Conservation (phyloP, 2,113 vertebrate genomes). For the Eolophus roseicapilla region DNA sequence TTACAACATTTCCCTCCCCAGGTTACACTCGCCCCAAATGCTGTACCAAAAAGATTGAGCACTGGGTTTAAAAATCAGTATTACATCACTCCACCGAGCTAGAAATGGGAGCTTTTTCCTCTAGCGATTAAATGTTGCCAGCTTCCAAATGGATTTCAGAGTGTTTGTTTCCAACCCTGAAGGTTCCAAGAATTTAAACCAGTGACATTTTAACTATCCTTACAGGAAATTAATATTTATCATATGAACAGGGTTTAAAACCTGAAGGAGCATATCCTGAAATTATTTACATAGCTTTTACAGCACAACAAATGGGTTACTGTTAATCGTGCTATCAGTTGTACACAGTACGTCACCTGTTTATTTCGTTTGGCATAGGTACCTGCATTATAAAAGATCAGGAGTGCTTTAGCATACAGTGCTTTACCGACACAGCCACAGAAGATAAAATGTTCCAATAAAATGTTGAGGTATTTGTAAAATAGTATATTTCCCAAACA, state of each 20-base stretch:
- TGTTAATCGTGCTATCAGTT: not conserved
- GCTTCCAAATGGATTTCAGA: not conserved
- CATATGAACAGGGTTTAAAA: not conserved
- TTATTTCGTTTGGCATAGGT: not conserved
- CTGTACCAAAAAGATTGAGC: not conserved
- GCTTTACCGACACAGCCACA: not conserved
- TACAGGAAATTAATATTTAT: constrained; percentile 15
- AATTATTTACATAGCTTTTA: not conserved
- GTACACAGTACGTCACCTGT: not conserved
- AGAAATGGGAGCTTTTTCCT: not conserved
- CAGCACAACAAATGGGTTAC: not conserved
- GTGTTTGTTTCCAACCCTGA: not conserved
- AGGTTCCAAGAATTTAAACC: not conserved
- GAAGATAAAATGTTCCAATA: not conserved
- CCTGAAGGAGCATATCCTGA: not conserved
- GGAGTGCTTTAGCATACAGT: not conserved
- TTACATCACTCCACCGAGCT: not conserved
- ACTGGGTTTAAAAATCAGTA: not conserved
- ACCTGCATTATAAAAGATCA: not conserved
- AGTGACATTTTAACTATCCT: not conserved
- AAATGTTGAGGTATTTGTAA: not conserved
- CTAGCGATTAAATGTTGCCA: not conserved
- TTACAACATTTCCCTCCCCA: not conserved
- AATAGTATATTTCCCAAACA: not conserved
- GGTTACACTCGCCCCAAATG: not conserved